phyloP scores from a whole-genome alignment of 2,797 vertebrate species.

The Melanotaenia pygmaea region DNA sequence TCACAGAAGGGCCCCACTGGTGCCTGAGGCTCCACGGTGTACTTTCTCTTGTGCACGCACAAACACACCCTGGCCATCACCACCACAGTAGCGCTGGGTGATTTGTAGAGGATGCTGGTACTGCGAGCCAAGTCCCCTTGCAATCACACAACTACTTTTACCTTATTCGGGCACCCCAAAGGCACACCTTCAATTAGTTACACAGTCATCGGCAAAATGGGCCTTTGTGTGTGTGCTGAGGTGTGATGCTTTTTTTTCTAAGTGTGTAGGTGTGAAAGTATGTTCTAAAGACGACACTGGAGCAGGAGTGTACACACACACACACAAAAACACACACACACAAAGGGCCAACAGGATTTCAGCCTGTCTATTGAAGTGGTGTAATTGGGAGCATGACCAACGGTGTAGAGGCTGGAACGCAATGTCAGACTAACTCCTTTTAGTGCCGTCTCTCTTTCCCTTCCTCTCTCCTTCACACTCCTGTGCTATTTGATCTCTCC shows the following conservation, averaged over 20 bases:
- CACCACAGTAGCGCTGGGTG: conserved; percentile 67
- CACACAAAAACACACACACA: conserved; percentile 46
- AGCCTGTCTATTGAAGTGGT: conserved; percentile 73
- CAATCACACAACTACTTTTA: conserved; percentile 60
- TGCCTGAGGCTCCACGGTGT: conserved; percentile 68
- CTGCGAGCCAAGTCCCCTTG: conserved; percentile 55
- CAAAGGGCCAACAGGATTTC: conserved; percentile 43
- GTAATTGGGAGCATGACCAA: conserved; percentile 81
- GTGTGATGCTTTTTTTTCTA: conserved; percentile 38
- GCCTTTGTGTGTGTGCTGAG: conserved; percentile 49
- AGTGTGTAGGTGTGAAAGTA: conserved; percentile 64
- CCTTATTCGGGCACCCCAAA: conserved; percentile 45
- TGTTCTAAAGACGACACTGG: conserved; percentile 60
- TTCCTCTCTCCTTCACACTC: conserved; percentile 35
- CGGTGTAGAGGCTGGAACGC: conserved; percentile 45
- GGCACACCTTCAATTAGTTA: conserved; percentile 53
- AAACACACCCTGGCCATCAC: conserved; percentile 55
- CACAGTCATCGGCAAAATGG: conserved; percentile 55
- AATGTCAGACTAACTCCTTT: conserved; percentile 71
- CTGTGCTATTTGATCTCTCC: conserved; percentile 49
- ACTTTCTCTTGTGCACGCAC: conserved; percentile 56
- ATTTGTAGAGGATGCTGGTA: conserved; percentile 68
- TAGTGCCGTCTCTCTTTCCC: conserved; percentile 54
- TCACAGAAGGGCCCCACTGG: conserved; percentile 65
- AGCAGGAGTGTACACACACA: conserved; percentile 52